A percentile compares a stretch with the other conserved stretches of the same genome.
phyloP scores from a whole-genome alignment of 2,797 vertebrate species.

The Sebastes paucispinis region DNA sequence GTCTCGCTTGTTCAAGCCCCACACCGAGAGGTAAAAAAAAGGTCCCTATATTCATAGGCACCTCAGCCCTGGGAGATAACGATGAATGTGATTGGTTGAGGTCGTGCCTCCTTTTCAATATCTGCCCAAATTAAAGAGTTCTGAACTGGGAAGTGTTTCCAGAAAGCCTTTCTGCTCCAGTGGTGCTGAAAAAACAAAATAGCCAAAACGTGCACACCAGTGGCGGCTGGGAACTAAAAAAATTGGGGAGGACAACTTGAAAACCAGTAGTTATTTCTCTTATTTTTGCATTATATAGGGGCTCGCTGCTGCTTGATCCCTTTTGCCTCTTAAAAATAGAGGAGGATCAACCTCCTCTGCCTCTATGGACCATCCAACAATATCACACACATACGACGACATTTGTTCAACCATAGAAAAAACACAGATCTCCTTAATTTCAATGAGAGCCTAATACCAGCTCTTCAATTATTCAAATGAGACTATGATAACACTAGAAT shows the following conservation, averaged over 20 bases:
- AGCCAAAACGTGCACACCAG: not conserved
- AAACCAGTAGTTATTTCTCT: too few species aligned
- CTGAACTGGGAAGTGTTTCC: constrained; percentile 8
- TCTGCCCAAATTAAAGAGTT: constrained; percentile 21
- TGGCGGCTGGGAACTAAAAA: too few species aligned
- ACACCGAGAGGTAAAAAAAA: not conserved
- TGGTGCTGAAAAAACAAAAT: not conserved
- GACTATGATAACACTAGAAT: constrained; percentile 9
- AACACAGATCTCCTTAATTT: constrained; percentile 29
- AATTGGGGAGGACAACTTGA: too few species aligned
- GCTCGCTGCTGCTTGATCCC: too few species aligned
- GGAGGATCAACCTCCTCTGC: too few species aligned
- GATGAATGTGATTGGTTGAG: not conserved
- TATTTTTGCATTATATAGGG: too few species aligned
- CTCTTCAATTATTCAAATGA: constrained; percentile 43
- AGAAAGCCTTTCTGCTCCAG: constrained; percentile 1
- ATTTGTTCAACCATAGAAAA: not conserved
- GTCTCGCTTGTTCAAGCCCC: not conserved
- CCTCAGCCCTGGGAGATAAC: not conserved
- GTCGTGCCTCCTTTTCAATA: not conserved
- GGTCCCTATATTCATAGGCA: not conserved
- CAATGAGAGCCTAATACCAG: constrained; percentile 15
- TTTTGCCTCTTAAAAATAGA: too few species aligned
- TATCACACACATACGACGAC: not conserved
- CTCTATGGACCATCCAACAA: not conserved